Evolutionary conservation across 1,140 invertebrate genomes (phyloP).

Genomic region (Cataglyphis hispanica): DNA sequence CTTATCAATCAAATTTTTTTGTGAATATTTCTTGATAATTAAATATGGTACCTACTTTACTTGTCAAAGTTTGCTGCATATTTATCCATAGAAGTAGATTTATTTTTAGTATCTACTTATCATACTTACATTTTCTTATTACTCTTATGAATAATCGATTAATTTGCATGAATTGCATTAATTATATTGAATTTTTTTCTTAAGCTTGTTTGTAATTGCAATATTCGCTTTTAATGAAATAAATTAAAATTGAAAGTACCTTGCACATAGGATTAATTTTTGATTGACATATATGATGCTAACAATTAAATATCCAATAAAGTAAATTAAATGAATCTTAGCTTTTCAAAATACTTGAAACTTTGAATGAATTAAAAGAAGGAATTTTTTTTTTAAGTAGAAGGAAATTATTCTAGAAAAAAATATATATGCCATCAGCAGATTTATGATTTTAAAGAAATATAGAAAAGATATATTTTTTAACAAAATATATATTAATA

Average conservation of each 20-base stretch:
- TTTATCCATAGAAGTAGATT: slow-evolving; percentile 80
- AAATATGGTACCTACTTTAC: slow-evolving; percentile 85
- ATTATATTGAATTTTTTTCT: slow-evolving; percentile 10
- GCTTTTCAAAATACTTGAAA: not conserved
- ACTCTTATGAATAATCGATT: slow-evolving; percentile 21
- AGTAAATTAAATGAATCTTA: not conserved
- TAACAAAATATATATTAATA: not conserved
- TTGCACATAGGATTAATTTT: slow-evolving; percentile 18
- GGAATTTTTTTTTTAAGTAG: slow-evolving; percentile 10
- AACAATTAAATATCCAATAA: slow-evolving; percentile 20
- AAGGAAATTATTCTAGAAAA: not conserved
- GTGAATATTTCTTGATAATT: slow-evolving; percentile 45
- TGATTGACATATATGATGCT: not conserved
- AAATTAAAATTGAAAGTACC: not conserved
- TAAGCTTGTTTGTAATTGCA: not conserved
- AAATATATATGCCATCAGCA: not conserved
- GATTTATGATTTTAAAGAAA: slow-evolving; percentile 24
- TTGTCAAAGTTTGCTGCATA: slow-evolving; percentile 85
- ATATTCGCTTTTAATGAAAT: slow-evolving; percentile 11
- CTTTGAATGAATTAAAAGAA: not conserved
- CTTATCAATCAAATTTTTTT: slow-evolving; percentile 64
- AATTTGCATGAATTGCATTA: slow-evolving; percentile 58
- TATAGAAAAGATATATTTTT: not conserved
- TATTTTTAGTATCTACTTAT: slow-evolving; percentile 60
- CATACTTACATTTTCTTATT: slow-evolving; percentile 1